These are phyloP conservation scores for Prunella fulvescens DNA, from an alignment of 2,113 vertebrate species.

Conservation along the genomic window DNA sequence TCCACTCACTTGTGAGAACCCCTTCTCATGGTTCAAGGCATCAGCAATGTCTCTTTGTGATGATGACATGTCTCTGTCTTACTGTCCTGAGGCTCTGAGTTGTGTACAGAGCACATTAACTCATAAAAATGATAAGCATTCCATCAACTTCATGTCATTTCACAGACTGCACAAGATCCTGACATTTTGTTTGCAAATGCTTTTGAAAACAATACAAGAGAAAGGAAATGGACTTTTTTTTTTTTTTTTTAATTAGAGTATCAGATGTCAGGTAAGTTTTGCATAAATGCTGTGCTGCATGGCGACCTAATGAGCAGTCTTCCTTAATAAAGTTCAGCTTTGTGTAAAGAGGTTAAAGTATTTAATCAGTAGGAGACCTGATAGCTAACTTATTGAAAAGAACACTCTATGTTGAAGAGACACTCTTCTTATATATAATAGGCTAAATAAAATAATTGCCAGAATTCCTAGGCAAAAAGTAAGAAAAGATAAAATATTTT, in stretches of 20 bases:
- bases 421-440: neutral
- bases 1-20: neutral
- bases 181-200: neutral
- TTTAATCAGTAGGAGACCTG: neutral
- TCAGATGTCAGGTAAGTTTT: neutral
- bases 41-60: neutral
- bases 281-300: neutral
- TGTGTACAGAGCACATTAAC: neutral
- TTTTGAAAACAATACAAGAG: neutral
- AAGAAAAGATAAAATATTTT: neutral
- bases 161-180: neutral
- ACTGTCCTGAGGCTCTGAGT: neutral
- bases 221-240: neutral
- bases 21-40: neutral
- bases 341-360: neutral
- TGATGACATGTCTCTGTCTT: neutral
- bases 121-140: neutral
- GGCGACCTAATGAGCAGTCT: rapidly evolving
- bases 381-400: neutral
- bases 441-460: neutral
- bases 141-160: neutral
- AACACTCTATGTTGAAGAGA: neutral
- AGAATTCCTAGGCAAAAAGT: neutral
- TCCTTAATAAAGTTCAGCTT: neutral
- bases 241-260: neutral